Base-by-base conservation (phyloP, 2,888 invertebrate species). In the Heliconius sara region DNA sequence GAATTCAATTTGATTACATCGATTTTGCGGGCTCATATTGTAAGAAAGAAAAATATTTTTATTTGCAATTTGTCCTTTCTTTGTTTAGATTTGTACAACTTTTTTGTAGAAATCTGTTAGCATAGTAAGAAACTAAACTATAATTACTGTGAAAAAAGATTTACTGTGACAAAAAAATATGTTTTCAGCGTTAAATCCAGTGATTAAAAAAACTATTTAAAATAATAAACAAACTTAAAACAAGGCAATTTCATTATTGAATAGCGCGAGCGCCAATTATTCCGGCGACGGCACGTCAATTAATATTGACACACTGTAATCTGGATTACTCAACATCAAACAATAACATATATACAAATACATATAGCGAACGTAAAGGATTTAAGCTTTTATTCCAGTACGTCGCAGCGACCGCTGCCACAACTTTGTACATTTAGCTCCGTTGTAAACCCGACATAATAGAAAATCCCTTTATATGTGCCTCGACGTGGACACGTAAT, bases 371-470 rank as follows among this genome's bases (percentile, higher is more conserved):
- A 34, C 73, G 90, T 89, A 86, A 88, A 90, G 86, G 89, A 89
- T 83, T 87, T 86, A 86, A 87, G 88, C 87, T 88, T 91, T 91
- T 90, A 91, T 91, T 89, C 87, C 85, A 87, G 85, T 82, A 86
- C 83, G 87, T 87, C 87, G 87, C 87, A 76, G 86, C 85, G 86
- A 89, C 89, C 89, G 86, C 87, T 85, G 84, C 85, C 87, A 86
- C 89, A 90, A 91, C 90, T 90, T 91, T 89, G 89, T 90, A 88
- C 89, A 89, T 88, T 89, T 88, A 90, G 87, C 87, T 88, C 85
- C 84, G 85, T 87, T 87, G 87, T 89, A 90, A 91, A 89, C 89
- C 85, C 87, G 86, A 87, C 87, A 87, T 90, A 91, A 91, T 90
- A 89, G 88, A 86, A 91, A 91, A 90, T 83, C 71, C 80, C 73